phyloP scores from a whole-genome alignment of 2,888 invertebrate genomes.

The Rhagonycha lutea region DNA sequence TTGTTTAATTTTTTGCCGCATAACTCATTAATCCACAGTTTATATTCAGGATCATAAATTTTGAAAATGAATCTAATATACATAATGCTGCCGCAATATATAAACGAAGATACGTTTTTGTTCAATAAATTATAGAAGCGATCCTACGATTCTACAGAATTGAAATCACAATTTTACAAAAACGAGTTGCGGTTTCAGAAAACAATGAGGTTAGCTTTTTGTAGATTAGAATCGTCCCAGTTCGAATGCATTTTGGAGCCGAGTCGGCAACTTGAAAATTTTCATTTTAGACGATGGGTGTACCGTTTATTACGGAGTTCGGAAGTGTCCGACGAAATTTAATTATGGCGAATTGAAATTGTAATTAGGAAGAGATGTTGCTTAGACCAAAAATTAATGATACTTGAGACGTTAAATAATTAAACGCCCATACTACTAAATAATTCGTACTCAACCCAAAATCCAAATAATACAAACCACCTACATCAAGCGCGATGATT shows the following conservation, averaged over 20 bases:
- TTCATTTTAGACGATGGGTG: neutral
- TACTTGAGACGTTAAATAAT: neutral
- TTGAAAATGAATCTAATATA: constrained; percentile 31
- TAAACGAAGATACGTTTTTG: constrained; percentile 37
- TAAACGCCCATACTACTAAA: neutral
- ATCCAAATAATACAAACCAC: constrained; percentile 2
- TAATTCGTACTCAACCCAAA: neutral
- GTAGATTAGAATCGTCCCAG: constrained; percentile 13
- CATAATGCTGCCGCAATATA: constrained; percentile 36
- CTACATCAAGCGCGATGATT: constrained; percentile 3
- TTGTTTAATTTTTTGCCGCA: constrained; percentile 8
- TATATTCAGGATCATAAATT: constrained; percentile 30
- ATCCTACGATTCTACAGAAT: constrained; percentile 13
- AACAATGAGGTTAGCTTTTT: constrained; percentile 29
- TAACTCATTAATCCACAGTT: constrained; percentile 22
- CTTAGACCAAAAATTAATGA: neutral
- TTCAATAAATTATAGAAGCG: constrained; percentile 23
- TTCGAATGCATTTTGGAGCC: neutral
- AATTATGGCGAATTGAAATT: neutral
- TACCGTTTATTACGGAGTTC: neutral
- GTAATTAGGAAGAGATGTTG: neutral
- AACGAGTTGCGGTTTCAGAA: constrained; percentile 23
- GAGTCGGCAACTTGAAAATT: neutral
- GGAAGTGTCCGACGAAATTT: neutral
- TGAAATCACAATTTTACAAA: constrained; percentile 26